A percentile compares a stretch with the other conserved stretches of the same genome.
phyloP scores from a whole-genome alignment of 2,113 vertebrate genomes.

The Ginglymostoma cirratum region DNA sequence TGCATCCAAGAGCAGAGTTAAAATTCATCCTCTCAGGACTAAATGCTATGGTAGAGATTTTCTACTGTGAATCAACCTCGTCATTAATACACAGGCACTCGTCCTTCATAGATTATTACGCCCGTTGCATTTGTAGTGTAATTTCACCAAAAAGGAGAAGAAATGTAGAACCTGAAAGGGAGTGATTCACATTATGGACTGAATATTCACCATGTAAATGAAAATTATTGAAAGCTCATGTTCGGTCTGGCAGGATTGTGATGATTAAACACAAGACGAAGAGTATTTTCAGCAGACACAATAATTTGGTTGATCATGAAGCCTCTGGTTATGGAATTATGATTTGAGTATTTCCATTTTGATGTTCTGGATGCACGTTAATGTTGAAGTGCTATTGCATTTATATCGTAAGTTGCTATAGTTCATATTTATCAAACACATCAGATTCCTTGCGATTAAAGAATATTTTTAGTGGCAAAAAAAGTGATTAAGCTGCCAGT shows the following conservation, averaged over 20 bases:
- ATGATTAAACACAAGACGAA: neutral
- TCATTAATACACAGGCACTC: neutral
- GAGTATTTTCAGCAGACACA: neutral
- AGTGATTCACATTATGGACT: neutral
- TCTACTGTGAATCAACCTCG: neutral
- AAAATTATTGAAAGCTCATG: neutral
- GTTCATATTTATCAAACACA: slow-evolving; percentile 23
- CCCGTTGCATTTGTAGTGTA: neutral
- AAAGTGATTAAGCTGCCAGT: neutral
- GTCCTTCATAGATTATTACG: neutral
- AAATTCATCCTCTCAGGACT: neutral
- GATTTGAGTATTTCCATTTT: slow-evolving; percentile 6
- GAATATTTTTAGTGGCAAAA: neutral
- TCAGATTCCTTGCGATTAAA: neutral
- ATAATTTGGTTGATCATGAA: neutral
- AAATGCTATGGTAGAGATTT: neutral
- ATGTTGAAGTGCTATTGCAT: neutral
- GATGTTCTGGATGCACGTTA: slow-evolving; percentile 1
- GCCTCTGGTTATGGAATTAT: neutral
- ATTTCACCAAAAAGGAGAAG: neutral
- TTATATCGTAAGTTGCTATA: neutral
- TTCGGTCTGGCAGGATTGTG: neutral
- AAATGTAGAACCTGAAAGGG: neutral
- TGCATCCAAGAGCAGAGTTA: neutral
- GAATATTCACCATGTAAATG: neutral